Base-by-base conservation (phyloP, 2,797 vertebrate species). In the Oophaga sylvatica region DNA sequence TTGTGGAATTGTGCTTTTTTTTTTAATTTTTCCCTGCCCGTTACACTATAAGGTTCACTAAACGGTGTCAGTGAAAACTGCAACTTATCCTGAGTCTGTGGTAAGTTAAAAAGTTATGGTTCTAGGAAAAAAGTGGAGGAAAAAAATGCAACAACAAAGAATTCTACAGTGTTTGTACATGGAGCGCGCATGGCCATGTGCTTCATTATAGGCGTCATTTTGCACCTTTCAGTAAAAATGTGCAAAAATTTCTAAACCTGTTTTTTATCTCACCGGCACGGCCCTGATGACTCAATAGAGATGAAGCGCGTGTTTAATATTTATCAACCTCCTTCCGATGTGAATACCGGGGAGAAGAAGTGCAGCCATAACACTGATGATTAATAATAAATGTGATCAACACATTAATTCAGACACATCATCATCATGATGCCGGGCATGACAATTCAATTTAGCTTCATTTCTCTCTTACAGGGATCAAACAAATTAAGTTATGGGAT, bases 371-470 rank as follows among this genome's bases (percentile, higher is more conserved):
- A 80, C 71, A 68, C 60, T n/a, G 29, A 63, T 41, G 62, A 87
- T 87, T 78, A 87, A 87, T 87, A 87, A 87, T 87, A 45, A 59
- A 83, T 87, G 81, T 48, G 15, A 63, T 41, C 82, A 68, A 81
- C 73, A 48, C 73, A 83, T 57, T 87, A 60, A 84, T 87, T 79
- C 75, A 60, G 71, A 57, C 73, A 77, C 86, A 83, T 83, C 86
- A 83, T 83, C 86, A 87, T 67, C 57, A 62, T 65, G 68, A 83
- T 45, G 71, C 20, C 81, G 57, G 45, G 65, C 75, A 53, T 83
- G 81, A 84, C 81, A 84, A 84, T 56, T n/a, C 62, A 12, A 87
- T 87, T 83, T 83, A 81, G 62, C 75, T 83, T 83, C 45, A 87
- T 78, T 31, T 57, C 80, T 31, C 53, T 82, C 85, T 41, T 68